A percentile compares a stretch with the other conserved stretches of the same genome.
Conservation (phyloP, 2,888 invertebrate genomes). For the Terebella lapidaria region DNA sequence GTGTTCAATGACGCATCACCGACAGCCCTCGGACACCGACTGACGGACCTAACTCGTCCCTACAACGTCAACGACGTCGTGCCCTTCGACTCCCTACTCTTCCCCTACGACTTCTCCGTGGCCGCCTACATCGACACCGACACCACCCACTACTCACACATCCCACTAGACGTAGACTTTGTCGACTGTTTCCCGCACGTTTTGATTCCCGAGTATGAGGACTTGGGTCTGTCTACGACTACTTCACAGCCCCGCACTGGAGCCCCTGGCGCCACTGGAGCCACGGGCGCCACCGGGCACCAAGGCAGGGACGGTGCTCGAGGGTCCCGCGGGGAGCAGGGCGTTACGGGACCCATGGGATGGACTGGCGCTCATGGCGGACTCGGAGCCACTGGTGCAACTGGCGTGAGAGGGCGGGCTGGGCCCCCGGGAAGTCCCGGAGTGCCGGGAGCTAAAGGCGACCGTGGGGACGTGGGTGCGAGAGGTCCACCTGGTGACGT, state of each 20-base stretch:
- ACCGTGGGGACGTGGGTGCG: slow-evolving; percentile 8
- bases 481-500: neutral
- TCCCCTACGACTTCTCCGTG: slow-evolving; percentile 19
- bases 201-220: slow-evolving; percentile 9
- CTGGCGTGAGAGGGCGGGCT: neutral
- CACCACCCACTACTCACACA: neutral
- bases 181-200: slow-evolving; percentile 9
- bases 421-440: slow-evolving; percentile 6
- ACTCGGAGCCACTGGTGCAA: slow-evolving; percentile 2
- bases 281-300: slow-evolving; percentile 4
- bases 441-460: slow-evolving; percentile 3
- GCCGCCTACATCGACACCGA: slow-evolving; percentile 11
- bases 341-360: slow-evolving; percentile 6
- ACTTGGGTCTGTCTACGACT: neutral
- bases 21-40: neutral
- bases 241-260: slow-evolving; percentile 7
- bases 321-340: slow-evolving; percentile 5
- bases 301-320: neutral
- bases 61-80: neutral
- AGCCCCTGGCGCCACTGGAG: slow-evolving; percentile 10
- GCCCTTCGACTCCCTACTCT: slow-evolving; percentile 6
- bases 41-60: neutral
- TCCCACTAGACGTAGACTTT: neutral
- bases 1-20: slow-evolving; percentile 6
- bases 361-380: slow-evolving; percentile 5